Percentiles rank a stretch among this genome's conserved stretches.
phyloP scores from a whole-genome alignment of 1,140 invertebrate genomes.

The Zaprionus camerounensis region DNA sequence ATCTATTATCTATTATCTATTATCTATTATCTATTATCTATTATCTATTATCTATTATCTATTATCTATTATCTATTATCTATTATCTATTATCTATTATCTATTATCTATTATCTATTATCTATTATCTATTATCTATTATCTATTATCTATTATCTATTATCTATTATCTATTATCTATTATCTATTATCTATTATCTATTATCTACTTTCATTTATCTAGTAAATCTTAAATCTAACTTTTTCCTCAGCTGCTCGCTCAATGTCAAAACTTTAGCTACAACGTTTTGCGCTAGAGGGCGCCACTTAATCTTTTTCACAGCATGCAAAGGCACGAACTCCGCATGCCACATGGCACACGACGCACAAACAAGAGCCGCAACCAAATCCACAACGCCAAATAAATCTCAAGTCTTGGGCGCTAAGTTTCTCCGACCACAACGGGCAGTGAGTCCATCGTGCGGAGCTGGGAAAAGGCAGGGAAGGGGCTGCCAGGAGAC shows the following conservation, averaged over 20 bases:
- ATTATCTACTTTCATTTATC: background rate
- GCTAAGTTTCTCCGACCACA: conserved; percentile 43
- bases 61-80: conserved; percentile 8
- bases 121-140: conserved; percentile 8
- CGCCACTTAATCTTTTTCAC: conserved; percentile 43
- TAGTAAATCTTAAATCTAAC: background rate
- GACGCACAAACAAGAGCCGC: conserved; percentile 25
- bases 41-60: conserved; percentile 8
- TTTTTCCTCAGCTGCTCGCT: background rate
- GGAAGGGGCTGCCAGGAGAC: background rate
- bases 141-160: conserved; percentile 8
- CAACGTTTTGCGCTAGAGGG: conserved; percentile 24
- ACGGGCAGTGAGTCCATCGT: background rate
- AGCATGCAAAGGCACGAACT: conserved; percentile 49
- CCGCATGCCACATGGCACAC: background rate
- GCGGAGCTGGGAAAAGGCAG: background rate
- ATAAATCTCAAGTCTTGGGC: conserved; percentile 55
- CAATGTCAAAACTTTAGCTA: background rate
- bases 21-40: conserved; percentile 8
- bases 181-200: conserved; percentile 5
- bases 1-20: conserved; percentile 8
- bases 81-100: conserved; percentile 8
- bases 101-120: conserved; percentile 8
- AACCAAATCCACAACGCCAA: conserved; percentile 53
- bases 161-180: conserved; percentile 8